These are phyloP conservation scores for Hoplostethus atlanticus DNA, from an alignment of 2,797 vertebrate species.

Conservation along the genomic window DNA sequence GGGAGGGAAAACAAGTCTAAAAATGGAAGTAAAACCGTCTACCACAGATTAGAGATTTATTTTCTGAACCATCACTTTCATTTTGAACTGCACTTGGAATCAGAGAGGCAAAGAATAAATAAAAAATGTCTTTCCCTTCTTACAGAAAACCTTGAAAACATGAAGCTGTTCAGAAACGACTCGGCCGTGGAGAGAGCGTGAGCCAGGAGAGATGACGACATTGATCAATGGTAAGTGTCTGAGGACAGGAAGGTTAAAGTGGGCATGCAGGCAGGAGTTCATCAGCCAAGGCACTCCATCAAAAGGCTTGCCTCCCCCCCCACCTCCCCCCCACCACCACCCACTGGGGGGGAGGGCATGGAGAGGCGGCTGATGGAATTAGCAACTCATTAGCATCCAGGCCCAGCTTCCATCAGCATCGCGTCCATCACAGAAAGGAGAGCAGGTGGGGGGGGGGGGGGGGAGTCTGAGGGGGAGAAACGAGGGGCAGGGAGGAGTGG, in stretches of 20 bases:
- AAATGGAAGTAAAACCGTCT: neutral
- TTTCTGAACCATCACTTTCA: neutral
- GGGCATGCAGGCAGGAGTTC: constrained; percentile 60
- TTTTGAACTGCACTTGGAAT: neutral
- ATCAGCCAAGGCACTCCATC: constrained; percentile 70
- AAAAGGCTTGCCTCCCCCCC: constrained; percentile 53
- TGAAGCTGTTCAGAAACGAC: constrained; percentile 48
- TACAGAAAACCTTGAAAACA: constrained; percentile 21
- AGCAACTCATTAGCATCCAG: constrained; percentile 78
- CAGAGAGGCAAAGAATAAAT: neutral
- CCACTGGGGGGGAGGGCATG: constrained; percentile 54
- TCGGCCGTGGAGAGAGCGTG: constrained; percentile 3
- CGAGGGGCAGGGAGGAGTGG: neutral
- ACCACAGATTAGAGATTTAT: neutral
- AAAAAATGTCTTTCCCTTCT: neutral
- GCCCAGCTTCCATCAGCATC: constrained; percentile 60
- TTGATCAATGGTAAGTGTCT: constrained; percentile 59
- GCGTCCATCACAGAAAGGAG: constrained; percentile 57
- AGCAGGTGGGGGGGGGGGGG: neutral
- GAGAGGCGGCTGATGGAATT: constrained; percentile 72
- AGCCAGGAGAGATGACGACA: constrained; percentile 46
- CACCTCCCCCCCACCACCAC: constrained; percentile 32
- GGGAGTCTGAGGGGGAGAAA: constrained; percentile 6
- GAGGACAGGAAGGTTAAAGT: constrained; percentile 66
- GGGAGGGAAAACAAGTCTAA: neutral